phyloP scores from a whole-genome alignment of 2,888 invertebrate species.

The Protonemura montana region DNA sequence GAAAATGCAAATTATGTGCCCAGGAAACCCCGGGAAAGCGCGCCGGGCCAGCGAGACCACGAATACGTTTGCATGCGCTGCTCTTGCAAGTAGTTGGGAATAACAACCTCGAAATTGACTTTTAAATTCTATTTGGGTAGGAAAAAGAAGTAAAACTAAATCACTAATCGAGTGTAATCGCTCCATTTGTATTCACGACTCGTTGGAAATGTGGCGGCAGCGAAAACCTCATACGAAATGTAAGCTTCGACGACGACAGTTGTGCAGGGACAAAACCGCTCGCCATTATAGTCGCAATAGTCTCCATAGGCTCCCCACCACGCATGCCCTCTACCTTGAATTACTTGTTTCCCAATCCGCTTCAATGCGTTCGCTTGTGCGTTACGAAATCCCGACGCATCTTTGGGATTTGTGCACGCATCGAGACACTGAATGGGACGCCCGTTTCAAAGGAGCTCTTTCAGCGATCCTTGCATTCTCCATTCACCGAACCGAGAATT shows the following conservation, averaged over 20 bases:
- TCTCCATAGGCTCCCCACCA: background rate
- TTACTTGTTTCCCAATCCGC: conserved; percentile 36
- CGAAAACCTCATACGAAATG: conserved; percentile 29
- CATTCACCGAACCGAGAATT: background rate
- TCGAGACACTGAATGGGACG: conserved; percentile 22
- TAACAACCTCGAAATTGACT: conserved; percentile 24
- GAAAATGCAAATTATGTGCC: background rate
- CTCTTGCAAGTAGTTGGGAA: background rate
- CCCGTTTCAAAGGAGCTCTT: background rate
- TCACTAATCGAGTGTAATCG: conserved; percentile 41
- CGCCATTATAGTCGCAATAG: background rate
- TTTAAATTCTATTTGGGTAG: conserved; percentile 27
- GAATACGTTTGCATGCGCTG: background rate
- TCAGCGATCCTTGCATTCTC: background rate
- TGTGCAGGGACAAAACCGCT: background rate
- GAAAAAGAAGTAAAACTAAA: conserved; percentile 29
- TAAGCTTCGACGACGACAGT: background rate
- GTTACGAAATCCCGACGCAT: conserved; percentile 20
- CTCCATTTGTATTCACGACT: conserved; percentile 35
- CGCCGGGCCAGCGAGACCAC: background rate
- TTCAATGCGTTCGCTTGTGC: conserved; percentile 32
- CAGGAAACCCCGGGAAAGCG: background rate
- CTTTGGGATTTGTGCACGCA: conserved; percentile 15
- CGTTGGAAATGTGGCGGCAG: conserved; percentile 27
- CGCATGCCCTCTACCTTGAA: conserved; percentile 2